Percentiles rank a stretch among this genome's conserved stretches.
phyloP scores from a whole-genome alignment of 1,140 invertebrate genomes.

The Rhopalosiphum padi region DNA sequence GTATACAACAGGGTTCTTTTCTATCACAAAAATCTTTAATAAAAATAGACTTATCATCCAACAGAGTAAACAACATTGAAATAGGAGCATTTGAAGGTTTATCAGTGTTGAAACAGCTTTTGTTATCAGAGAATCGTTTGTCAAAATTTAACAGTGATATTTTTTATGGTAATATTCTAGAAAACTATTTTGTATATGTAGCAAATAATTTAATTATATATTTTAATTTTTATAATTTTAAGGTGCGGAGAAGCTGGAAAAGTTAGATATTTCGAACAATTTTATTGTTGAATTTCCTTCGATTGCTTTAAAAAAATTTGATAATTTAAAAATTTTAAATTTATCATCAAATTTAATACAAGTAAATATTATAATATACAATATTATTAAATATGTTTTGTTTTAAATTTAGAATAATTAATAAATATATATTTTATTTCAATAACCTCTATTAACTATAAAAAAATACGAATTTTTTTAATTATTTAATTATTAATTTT shows the following conservation, averaged over 20 bases:
- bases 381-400: not conserved
- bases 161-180: slow-evolving; percentile 69
- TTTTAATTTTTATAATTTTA: slow-evolving; percentile 59
- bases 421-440: not conserved
- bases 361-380: slow-evolving; percentile 65
- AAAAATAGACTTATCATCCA: slow-evolving; percentile 77
- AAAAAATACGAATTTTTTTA: not conserved
- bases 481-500: no score
- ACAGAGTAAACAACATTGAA: slow-evolving; percentile 77
- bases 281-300: slow-evolving; percentile 82
- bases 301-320: slow-evolving; percentile 74
- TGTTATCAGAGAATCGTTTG: slow-evolving; percentile 78
- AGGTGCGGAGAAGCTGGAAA: slow-evolving; percentile 75
- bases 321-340: slow-evolving; percentile 75
- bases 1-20: slow-evolving; percentile 73
- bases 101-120: slow-evolving; percentile 71
- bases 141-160: slow-evolving; percentile 81
- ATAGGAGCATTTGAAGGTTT: slow-evolving; percentile 76
- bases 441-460: not conserved
- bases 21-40: slow-evolving; percentile 71
- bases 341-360: slow-evolving; percentile 83
- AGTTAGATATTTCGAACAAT: slow-evolving; percentile 83
- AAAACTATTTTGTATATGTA: not conserved
- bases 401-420: not conserved
- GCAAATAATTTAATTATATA: not conserved